Evolutionary conservation across 2,888 invertebrate species (phyloP).

Genomic region (Bombylius discolor): DNA sequence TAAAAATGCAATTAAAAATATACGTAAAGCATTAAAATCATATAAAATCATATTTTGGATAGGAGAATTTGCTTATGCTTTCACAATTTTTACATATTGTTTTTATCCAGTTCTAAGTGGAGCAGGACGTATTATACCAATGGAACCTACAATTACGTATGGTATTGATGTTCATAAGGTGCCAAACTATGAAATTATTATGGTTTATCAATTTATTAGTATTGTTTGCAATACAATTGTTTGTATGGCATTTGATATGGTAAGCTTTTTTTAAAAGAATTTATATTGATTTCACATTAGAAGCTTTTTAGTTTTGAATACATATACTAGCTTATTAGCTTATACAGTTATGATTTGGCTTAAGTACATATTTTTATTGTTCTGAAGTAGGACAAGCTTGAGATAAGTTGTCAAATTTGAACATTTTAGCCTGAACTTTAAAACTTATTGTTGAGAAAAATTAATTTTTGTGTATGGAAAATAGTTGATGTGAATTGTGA

Average conservation of each 20-base stretch:
- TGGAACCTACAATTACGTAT: conserved; percentile 1
- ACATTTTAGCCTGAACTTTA: too few relatives aligned
- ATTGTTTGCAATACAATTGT: not conserved
- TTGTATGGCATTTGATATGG: conserved; percentile 1
- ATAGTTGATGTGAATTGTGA: too few relatives aligned
- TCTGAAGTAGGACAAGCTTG: too few relatives aligned
- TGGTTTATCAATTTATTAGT: not conserved
- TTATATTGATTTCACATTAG: too few relatives aligned
- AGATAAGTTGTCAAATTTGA: too few relatives aligned
- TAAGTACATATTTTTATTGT: too few relatives aligned
- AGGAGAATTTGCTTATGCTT: not conserved
- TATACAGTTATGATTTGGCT: too few relatives aligned
- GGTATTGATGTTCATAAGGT: not conserved
- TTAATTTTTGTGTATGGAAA: too few relatives aligned
- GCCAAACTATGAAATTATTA: not conserved
- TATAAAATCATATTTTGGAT: not conserved
- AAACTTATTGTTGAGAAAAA: too few relatives aligned
- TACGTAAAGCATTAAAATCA: not conserved
- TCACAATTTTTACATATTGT: not conserved
- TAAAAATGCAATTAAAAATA: not conserved
- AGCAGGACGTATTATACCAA: not conserved
- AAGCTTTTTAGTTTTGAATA: too few relatives aligned
- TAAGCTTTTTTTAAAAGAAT: not conserved
- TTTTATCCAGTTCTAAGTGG: not conserved
- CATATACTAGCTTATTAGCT: too few relatives aligned